Evolutionary conservation across 2,797 vertebrate species (phyloP).

Genomic region (Rhodeus uyekii): DNA sequence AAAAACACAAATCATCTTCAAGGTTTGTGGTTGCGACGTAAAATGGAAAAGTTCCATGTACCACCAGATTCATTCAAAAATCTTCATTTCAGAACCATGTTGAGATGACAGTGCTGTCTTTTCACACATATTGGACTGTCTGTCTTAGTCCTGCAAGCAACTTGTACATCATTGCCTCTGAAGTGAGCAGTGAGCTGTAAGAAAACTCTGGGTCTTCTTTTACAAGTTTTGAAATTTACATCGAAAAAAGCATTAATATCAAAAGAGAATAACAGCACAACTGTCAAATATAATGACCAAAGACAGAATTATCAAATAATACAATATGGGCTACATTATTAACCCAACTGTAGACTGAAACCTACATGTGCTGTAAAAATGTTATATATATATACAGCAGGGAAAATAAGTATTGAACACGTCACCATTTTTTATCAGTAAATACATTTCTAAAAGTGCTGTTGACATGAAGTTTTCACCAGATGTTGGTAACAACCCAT

Average conservation of each 20-base stretch:
- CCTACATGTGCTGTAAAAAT: neutral
- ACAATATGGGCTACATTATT: neutral
- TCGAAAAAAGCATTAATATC: neutral
- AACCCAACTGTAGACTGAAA: neutral
- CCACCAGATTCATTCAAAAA: constrained; percentile 19
- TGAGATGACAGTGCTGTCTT: neutral
- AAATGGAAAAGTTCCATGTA: constrained; percentile 28
- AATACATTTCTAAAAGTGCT: no score
- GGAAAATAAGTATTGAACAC: no score
- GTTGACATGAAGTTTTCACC: no score
- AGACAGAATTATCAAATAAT: neutral
- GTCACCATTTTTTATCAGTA: no score
- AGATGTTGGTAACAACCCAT: no score
- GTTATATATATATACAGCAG: no score
- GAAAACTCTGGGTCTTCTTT: neutral
- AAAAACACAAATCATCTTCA: neutral
- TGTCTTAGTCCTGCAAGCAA: constrained; percentile 4
- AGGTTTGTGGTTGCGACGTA: neutral
- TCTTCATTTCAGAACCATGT: constrained; percentile 1
- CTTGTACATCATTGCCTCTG: neutral
- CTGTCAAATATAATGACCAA: neutral
- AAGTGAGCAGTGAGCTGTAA: neutral
- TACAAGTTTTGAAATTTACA: neutral
- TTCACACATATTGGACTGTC: constrained; percentile 15
- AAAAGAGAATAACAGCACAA: neutral